Percentiles rank a stretch among this genome's conserved stretches.
Evolutionary conservation across 2,888 invertebrate genomes (phyloP).

Genomic region (Brachynemurus nebulosus): DNA sequence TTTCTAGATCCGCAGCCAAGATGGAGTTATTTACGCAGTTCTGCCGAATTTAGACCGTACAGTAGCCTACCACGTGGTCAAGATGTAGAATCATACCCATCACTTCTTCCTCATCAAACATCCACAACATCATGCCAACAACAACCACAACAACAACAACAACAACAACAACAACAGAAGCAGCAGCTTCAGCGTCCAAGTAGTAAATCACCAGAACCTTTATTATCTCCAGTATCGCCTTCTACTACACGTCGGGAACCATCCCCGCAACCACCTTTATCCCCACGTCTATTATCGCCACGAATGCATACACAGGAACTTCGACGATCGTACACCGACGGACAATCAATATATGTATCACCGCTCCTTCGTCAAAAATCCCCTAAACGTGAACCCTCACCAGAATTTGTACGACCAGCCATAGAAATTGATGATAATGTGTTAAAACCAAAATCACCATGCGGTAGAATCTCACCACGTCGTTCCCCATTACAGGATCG

Average conservation of each 20-base stretch:
- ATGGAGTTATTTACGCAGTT: conserved; percentile 37
- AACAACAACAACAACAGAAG: no score
- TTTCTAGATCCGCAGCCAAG: conserved; percentile 36
- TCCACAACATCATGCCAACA: neutral
- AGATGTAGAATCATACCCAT: conserved; percentile 32
- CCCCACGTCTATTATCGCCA: neutral
- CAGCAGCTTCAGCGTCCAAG: no score
- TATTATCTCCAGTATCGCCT: neutral
- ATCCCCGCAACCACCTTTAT: neutral
- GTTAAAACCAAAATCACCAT: conserved; percentile 7
- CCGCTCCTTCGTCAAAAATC: neutral
- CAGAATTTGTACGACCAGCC: conserved; percentile 5
- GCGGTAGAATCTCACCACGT: neutral
- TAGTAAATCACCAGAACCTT: conserved; percentile 17
- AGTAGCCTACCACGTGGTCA: conserved; percentile 44
- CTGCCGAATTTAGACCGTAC: conserved; percentile 41
- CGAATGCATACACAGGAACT: conserved; percentile 1
- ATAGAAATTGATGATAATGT: conserved; percentile 6
- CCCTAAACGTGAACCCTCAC: neutral
- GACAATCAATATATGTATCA: neutral
- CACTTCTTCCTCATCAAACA: conserved; percentile 23
- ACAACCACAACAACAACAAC: no score
- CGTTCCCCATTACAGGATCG: neutral
- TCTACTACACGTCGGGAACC: neutral
- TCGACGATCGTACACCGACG: conserved; percentile 2